Evolutionary conservation across 1,140 invertebrate genomes (phyloP), one percentile per base, ranked within the genome.

Genomic region (Chironomus tepperi): DNA sequence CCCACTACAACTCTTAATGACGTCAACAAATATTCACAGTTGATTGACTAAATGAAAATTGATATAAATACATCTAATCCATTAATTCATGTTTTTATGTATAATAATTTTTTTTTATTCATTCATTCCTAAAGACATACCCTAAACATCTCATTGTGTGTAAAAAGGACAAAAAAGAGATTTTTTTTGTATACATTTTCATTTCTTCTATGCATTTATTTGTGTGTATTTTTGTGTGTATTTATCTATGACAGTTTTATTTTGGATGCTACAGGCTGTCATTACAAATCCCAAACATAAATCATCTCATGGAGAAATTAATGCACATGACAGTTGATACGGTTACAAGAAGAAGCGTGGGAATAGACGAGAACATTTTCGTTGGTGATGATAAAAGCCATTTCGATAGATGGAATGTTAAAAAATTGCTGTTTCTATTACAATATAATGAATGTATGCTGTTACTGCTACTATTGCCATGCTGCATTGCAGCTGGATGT

Each of bases 401-500:
- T 70, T 70, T 70, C 65, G 65, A 70, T 70, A 70, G 65, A 70
- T 70, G 65, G 10, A 70, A 70, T 70, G 65, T 70, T 18, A 70
- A 70, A 70, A 70, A 70, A 70, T 70, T 70, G 65, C 18, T 18
- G 18, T 70, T 70, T 70, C 65, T 18, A 21, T 70, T 70, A 18
- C 65, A 9, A 57, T 57, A 57, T 57, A 57, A 34, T 34, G 24
- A 57, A 16, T 70, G 65, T 67, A 77, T 65, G 43, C 75, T 76
- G 78, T 77, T 80, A 83, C 84, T 78, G 65, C 65, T 70, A 82
- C 83, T 76, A 83, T 87, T 76, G 84, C 87, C 76, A 85, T 89
- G 81, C 81, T 91, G 90, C 89, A 91, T 91, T 73, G 90, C 90
- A 10, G 89, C 90, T 74, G 89, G 90, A 82, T 89, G 86, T 80